Evolutionary conservation across 2,113 vertebrate species (phyloP).

Genomic region (Thunnus thynnus): DNA sequence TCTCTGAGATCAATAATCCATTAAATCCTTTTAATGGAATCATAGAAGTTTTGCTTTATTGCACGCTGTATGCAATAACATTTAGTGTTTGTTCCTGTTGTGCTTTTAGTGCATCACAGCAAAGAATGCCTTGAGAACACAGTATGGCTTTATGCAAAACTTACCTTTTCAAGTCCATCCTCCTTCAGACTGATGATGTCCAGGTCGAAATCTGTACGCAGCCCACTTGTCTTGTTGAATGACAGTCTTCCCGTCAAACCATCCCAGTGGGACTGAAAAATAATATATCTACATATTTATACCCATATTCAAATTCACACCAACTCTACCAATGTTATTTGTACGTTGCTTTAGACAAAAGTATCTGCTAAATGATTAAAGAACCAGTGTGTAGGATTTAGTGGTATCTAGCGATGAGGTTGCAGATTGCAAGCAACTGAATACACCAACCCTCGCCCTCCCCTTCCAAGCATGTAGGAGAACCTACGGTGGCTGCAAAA

Average conservation of each 20-base stretch:
- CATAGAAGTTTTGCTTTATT: neutral
- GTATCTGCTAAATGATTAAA: too few species aligned
- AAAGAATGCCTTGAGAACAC: neutral
- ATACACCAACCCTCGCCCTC: too few species aligned
- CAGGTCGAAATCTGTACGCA: slow-evolving; percentile 97
- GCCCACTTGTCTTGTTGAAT: slow-evolving; percentile 96
- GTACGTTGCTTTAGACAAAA: too few species aligned
- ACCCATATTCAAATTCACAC: neutral
- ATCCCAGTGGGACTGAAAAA: slow-evolving; percentile 96
- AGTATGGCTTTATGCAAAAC: neutral
- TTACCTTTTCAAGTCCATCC: slow-evolving; percentile 97
- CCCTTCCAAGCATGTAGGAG: too few species aligned
- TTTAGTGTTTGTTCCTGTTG: neutral
- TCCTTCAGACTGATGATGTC: slow-evolving; percentile 98
- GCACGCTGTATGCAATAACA: neutral
- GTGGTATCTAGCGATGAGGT: too few species aligned
- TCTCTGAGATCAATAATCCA: slow-evolving; percentile 31
- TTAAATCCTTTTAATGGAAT: slow-evolving; percentile 11
- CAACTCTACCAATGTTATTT: neutral
- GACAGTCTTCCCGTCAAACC: slow-evolving; percentile 96
- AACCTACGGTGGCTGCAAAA: too few species aligned
- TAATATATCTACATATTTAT: slow-evolving; percentile 17
- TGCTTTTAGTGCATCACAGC: neutral
- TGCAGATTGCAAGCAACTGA: too few species aligned
- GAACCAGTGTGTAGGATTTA: too few species aligned